Conservation (phyloP, 2,888 invertebrate genomes). For the Stomorhina lunata region DNA sequence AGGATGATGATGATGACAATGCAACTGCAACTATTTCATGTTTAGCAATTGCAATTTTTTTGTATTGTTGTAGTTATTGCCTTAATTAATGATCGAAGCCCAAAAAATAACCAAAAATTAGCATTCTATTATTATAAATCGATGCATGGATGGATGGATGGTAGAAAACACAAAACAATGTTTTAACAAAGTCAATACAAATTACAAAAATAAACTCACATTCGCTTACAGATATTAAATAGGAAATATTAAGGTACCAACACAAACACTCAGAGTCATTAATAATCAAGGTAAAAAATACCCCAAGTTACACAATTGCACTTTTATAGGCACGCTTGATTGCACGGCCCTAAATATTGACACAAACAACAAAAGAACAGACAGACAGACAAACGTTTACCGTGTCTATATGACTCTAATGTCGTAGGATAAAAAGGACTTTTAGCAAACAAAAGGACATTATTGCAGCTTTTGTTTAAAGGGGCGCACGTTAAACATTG, state of each 20-base stretch:
- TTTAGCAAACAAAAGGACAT: constrained; percentile 43
- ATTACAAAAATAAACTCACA: constrained; percentile 33
- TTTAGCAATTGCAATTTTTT: constrained; percentile 46
- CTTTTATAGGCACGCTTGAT: constrained; percentile 43
- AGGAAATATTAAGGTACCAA: not conserved
- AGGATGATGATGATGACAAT: not conserved
- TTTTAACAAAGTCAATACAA: constrained; percentile 64
- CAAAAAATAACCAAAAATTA: constrained; percentile 70
- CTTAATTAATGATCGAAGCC: constrained; percentile 47
- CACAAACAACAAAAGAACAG: constrained; percentile 16
- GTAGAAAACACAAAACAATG: constrained; percentile 43
- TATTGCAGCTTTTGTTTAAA: constrained; percentile 35
- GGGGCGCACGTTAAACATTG: constrained; percentile 49
- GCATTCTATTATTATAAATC: constrained; percentile 72
- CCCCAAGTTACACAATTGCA: constrained; percentile 20
- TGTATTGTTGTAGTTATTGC: constrained; percentile 38
- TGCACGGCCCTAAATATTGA: too few relatives aligned
- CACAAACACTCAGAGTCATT: constrained; percentile 33
- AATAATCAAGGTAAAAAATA: constrained; percentile 50
- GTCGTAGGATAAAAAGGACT: constrained; percentile 22
- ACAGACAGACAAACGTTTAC: not conserved
- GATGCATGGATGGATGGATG: constrained; percentile 42
- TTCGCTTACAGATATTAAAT: too few relatives aligned
- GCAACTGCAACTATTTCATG: constrained; percentile 1
- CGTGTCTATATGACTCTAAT: too few relatives aligned